phyloP scores from a whole-genome alignment of 2,113 vertebrate species.

The Hyaena hyaena region DNA sequence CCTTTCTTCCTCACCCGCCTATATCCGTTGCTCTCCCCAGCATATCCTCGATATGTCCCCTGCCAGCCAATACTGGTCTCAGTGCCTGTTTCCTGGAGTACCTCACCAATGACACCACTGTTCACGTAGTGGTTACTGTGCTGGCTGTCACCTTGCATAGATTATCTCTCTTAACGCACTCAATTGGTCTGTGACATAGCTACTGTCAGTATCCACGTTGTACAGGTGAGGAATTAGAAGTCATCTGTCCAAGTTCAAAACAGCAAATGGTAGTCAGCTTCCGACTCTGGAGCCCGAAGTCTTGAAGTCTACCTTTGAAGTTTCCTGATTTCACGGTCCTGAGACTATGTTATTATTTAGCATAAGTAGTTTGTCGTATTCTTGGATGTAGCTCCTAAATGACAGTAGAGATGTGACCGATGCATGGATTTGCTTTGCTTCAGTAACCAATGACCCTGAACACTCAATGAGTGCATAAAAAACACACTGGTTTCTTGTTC shows the following conservation, averaged over 20 bases:
- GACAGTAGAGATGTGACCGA: neutral
- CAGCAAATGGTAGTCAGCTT: neutral
- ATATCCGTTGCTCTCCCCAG: neutral
- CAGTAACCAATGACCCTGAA: neutral
- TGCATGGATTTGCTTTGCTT: neutral
- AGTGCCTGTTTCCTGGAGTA: neutral
- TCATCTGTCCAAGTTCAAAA: neutral
- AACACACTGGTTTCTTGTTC: neutral
- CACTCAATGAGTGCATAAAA: neutral
- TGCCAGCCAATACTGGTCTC: neutral
- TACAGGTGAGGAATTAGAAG: neutral
- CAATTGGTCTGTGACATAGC: neutral
- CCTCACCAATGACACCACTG: fast-evolving
- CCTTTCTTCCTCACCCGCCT: neutral
- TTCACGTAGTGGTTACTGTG: neutral
- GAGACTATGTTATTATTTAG: neutral
- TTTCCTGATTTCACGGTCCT: neutral
- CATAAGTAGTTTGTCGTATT: neutral
- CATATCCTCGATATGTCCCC: neutral
- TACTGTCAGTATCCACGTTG: neutral
- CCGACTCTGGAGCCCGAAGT: neutral
- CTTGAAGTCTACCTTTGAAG: neutral
- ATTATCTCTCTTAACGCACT: neutral
- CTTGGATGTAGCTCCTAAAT: neutral
- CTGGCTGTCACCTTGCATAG: neutral